Conservation (phyloP, 2,888 invertebrate species). For the Muschampia plurimacula region DNA sequence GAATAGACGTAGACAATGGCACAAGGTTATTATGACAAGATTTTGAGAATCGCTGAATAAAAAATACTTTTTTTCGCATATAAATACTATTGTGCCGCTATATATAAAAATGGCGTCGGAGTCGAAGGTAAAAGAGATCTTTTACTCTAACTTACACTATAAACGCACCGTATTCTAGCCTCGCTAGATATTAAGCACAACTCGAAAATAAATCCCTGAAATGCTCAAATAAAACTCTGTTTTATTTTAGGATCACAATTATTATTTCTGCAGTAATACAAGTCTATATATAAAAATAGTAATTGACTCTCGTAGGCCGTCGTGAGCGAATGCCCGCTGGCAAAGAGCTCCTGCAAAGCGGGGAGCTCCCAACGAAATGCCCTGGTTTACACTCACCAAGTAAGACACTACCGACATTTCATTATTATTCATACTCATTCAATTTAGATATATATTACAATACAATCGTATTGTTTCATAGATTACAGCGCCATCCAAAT, state of each 20-base stretch:
- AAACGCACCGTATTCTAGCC: slow-evolving; percentile 76
- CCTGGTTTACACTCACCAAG: slow-evolving; percentile 35
- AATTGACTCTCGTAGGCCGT: slow-evolving; percentile 76
- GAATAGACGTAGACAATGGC: slow-evolving; percentile 79
- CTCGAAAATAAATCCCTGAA: slow-evolving; percentile 78
- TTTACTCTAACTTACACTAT: slow-evolving; percentile 62
- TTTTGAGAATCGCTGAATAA: slow-evolving; percentile 59
- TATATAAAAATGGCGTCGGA: slow-evolving; percentile 48
- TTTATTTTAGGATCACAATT: slow-evolving; percentile 82
- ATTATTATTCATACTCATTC: not conserved
- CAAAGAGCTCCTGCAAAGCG: slow-evolving; percentile 59
- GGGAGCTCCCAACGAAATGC: slow-evolving; percentile 9
- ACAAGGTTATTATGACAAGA: slow-evolving; percentile 83
- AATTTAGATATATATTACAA: not conserved
- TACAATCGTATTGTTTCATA: slow-evolving; percentile 1
- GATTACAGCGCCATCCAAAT: slow-evolving; percentile 7
- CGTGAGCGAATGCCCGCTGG: slow-evolving; percentile 42
- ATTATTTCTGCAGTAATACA: slow-evolving; percentile 77
- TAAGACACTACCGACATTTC: not conserved
- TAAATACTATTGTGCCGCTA: slow-evolving; percentile 60
- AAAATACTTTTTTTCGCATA: slow-evolving; percentile 43
- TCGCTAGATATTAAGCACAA: slow-evolving; percentile 79
- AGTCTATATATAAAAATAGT: slow-evolving; percentile 75
- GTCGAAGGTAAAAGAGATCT: slow-evolving; percentile 62
- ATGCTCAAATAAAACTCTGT: slow-evolving; percentile 85